Conservation (phyloP, 1,140 invertebrate genomes). For the Homalodisca vitripennis region DNA sequence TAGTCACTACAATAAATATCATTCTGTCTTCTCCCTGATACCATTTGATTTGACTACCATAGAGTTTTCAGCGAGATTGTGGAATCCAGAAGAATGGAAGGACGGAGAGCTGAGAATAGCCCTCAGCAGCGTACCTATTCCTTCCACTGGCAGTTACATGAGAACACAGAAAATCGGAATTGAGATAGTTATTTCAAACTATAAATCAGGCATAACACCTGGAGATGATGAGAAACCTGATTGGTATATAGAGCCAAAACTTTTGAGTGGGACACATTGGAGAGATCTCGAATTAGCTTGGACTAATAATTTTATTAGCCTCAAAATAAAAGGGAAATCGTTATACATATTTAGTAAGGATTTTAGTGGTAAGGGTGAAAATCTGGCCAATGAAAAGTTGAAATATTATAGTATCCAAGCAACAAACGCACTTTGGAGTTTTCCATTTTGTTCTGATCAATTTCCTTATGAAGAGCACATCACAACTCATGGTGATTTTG, state of each 20-base stretch:
- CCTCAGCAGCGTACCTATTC: slow-evolving; percentile 21
- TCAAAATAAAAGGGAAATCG: slow-evolving; percentile 23
- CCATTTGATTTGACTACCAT: background rate
- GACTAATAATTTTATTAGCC: slow-evolving; percentile 5
- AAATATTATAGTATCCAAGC: slow-evolving; percentile 29
- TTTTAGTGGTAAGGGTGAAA: background rate
- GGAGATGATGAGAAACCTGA: slow-evolving; percentile 2
- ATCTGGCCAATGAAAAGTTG: background rate
- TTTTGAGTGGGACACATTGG: slow-evolving; percentile 17
- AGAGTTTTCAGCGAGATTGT: slow-evolving; percentile 9
- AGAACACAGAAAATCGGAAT: slow-evolving; percentile 19
- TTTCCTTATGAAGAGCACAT: slow-evolving; percentile 15
- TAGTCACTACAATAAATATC: background rate
- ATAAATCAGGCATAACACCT: slow-evolving; percentile 21
- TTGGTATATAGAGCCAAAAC: background rate
- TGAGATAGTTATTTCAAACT: slow-evolving; percentile 25
- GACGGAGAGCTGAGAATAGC: slow-evolving; percentile 16
- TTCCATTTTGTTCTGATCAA: slow-evolving; percentile 16
- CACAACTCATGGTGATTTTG: slow-evolving; percentile 21
- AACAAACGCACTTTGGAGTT: slow-evolving; percentile 24
- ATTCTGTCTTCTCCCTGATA: slow-evolving; percentile 8
- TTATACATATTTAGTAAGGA: slow-evolving; percentile 4
- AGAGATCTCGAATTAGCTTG: slow-evolving; percentile 16
- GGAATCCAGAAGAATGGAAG: slow-evolving; percentile 17
- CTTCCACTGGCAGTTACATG: slow-evolving; percentile 14